These are phyloP conservation scores for Mormoops blainvillei DNA, from an alignment of 2,113 vertebrate species.

Conservation along the genomic window DNA sequence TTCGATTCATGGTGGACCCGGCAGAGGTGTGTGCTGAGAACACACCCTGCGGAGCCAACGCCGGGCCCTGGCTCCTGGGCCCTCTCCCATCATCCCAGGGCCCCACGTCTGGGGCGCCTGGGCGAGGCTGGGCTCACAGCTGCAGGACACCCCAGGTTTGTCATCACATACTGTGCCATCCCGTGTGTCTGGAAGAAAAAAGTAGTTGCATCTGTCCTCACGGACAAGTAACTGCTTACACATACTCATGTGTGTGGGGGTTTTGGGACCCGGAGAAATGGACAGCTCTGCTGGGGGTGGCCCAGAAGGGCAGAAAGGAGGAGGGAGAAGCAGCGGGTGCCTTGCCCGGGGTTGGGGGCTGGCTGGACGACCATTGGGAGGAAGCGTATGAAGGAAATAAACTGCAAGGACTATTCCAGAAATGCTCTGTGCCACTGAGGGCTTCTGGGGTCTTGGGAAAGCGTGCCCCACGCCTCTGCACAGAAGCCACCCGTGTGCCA, in stretches of 20 bases:
- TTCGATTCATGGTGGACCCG: background rate
- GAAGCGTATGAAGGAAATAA: background rate
- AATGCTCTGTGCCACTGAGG: background rate
- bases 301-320: background rate
- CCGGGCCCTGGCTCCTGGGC: background rate
- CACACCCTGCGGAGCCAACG: background rate
- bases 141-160: accelerated
- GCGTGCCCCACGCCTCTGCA: background rate
- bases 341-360: background rate
- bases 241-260: too few species aligned
- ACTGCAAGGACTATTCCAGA: background rate
- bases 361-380: background rate
- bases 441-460: background rate
- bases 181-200: background rate
- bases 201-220: background rate
- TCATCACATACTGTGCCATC: background rate
- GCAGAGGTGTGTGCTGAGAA: background rate
- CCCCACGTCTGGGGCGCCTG: background rate
- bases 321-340: background rate
- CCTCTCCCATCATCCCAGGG: accelerated
- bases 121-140: background rate
- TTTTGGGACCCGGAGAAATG: too few species aligned
- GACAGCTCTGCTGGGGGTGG: too few species aligned
- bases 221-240: background rate
- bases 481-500: background rate